Evolutionary conservation across 2,797 vertebrate species (phyloP).

Genomic region (Ciconia nigra): DNA sequence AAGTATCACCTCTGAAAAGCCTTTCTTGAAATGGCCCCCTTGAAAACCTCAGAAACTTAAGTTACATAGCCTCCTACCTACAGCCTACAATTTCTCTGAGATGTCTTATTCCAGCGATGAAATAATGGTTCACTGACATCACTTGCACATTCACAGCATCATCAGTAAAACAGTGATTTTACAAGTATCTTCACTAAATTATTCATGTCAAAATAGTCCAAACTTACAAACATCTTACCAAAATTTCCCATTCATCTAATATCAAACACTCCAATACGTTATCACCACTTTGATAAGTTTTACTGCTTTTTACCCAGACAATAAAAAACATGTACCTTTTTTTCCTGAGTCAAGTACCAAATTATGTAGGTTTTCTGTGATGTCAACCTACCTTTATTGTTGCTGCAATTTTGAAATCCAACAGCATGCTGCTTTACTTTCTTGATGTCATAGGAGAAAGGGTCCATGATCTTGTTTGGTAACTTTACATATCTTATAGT

Average conservation of each 20-base stretch:
- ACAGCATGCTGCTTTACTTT: not conserved
- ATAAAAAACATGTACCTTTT: not conserved
- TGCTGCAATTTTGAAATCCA: not conserved
- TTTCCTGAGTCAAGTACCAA: not conserved
- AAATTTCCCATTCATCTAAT: not conserved
- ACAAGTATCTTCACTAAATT: not conserved
- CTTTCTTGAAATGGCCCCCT: not conserved
- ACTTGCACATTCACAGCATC: not conserved
- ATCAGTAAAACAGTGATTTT: not conserved
- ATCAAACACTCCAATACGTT: not conserved
- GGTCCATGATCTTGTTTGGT: not conserved
- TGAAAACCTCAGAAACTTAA: not conserved
- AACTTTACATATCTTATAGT: not conserved
- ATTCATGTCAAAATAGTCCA: not conserved
- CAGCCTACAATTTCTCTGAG: not conserved
- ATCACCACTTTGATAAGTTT: not conserved
- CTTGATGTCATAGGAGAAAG: not conserved
- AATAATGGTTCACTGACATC: not conserved
- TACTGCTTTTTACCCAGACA: not conserved
- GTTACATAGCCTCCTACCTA: not conserved
- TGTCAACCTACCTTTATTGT: not conserved
- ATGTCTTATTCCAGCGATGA: not conserved
- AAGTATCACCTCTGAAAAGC: not conserved
- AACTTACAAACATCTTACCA: not conserved
- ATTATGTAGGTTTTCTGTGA: not conserved